Evolutionary conservation across 1,140 invertebrate species (phyloP).

Genomic region (Dinothrombium tinctorium): DNA sequence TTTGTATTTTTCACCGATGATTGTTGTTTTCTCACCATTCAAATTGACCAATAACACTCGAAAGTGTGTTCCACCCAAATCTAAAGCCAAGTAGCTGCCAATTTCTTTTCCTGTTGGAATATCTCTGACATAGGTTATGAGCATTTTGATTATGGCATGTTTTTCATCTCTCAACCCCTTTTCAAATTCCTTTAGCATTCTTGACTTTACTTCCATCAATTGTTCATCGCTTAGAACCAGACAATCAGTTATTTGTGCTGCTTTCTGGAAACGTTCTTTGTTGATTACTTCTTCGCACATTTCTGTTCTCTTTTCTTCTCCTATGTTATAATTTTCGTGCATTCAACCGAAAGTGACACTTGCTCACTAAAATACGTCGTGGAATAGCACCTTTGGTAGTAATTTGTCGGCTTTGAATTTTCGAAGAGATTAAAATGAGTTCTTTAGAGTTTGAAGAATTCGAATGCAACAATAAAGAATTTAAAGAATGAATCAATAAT

Average conservation of each 20-base stretch:
- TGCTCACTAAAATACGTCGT: no score
- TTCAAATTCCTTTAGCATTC: neutral
- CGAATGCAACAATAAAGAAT: no score
- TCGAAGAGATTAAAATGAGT: no score
- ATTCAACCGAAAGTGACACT: no score
- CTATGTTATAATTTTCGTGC: no score
- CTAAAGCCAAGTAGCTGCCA: conserved; percentile 86
- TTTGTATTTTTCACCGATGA: conserved; percentile 82
- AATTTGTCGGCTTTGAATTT: no score
- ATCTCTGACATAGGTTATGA: conserved; percentile 83
- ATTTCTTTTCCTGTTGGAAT: conserved; percentile 81
- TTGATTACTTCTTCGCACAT: no score
- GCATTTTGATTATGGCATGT: conserved; percentile 49
- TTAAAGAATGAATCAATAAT: no score
- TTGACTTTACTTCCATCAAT: neutral
- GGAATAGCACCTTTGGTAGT: no score
- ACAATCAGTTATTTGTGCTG: neutral
- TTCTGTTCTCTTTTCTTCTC: no score
- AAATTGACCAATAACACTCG: conserved; percentile 76
- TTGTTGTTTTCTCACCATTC: conserved; percentile 30
- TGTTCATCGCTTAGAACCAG: neutral
- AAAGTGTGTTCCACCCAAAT: conserved; percentile 96
- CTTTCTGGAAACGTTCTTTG: no score
- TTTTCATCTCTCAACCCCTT: neutral
- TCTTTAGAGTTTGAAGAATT: no score